Conservation (phyloP, 2,888 invertebrate species). For the Syritta pipiens region DNA sequence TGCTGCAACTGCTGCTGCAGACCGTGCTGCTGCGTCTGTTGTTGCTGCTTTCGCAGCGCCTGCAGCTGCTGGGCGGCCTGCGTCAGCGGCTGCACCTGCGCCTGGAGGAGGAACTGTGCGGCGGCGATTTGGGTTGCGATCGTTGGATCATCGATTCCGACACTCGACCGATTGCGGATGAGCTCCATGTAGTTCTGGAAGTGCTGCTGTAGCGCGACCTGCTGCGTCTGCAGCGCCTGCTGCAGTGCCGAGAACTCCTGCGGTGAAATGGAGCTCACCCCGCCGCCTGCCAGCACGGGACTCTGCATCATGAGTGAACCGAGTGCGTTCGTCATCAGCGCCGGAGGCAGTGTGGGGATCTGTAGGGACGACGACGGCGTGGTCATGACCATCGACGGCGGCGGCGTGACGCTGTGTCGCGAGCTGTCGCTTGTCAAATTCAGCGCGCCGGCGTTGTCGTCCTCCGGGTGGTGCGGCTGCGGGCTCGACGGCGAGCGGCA, state of each 20-base stretch:
- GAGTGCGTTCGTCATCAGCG: slow-evolving; percentile 64
- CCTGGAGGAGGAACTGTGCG: slow-evolving; percentile 88
- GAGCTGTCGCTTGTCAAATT: slow-evolving; percentile 78
- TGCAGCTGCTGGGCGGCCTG: slow-evolving; percentile 92
- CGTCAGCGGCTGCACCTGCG: slow-evolving; percentile 87
- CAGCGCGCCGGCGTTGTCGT: slow-evolving; percentile 75
- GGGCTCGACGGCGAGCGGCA: slow-evolving; percentile 78
- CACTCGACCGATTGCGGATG: slow-evolving; percentile 75
- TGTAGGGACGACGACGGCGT: slow-evolving; percentile 52
- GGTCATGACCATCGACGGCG: slow-evolving; percentile 72
- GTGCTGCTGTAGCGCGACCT: slow-evolving; percentile 78
- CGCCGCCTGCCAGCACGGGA: slow-evolving; percentile 72
- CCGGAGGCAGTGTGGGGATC: slow-evolving; percentile 65
- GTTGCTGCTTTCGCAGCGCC: slow-evolving; percentile 86
- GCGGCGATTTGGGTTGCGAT: slow-evolving; percentile 78
- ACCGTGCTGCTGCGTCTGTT: slow-evolving; percentile 69
- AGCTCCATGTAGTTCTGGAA: slow-evolving; percentile 78
- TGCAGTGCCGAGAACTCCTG: slow-evolving; percentile 77
- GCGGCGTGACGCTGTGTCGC: slow-evolving; percentile 76
- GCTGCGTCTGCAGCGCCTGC: slow-evolving; percentile 77
- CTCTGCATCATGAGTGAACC: slow-evolving; percentile 71
- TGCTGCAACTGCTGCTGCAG: slow-evolving; percentile 70
- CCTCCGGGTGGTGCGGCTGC: slow-evolving; percentile 72
- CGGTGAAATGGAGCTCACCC: slow-evolving; percentile 72
- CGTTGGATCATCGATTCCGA: slow-evolving; percentile 76